phyloP scores from a whole-genome alignment of 1,140 invertebrate species.

The Campoletis sonorensis region DNA sequence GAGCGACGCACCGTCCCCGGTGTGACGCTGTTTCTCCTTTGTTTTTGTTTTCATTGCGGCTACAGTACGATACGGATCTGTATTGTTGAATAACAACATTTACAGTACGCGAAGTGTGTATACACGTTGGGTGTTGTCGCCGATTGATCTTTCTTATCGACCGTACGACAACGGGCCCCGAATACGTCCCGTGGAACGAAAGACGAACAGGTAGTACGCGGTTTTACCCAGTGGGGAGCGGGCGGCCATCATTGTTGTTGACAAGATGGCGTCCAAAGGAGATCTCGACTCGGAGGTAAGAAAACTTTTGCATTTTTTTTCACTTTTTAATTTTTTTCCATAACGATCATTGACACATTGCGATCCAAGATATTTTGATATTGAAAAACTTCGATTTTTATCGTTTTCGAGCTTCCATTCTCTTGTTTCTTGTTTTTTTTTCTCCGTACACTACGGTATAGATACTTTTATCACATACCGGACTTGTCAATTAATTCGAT shows the following conservation, averaged over 20 bases:
- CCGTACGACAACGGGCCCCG: not conserved
- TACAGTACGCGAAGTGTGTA: not conserved
- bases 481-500: too few species aligned
- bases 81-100: not conserved
- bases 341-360: too few species aligned
- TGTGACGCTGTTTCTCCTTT: conserved; percentile 20
- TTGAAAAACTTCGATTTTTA: too few species aligned
- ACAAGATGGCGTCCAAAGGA: conserved; percentile 74
- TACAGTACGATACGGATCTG: not conserved
- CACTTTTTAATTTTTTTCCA: not conserved
- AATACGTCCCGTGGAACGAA: not conserved
- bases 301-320: conserved; percentile 33
- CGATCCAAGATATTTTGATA: too few species aligned
- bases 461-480: too few species aligned
- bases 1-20: conserved; percentile 26
- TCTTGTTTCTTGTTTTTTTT: too few species aligned
- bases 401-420: too few species aligned
- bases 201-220: conserved; percentile 56
- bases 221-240: not conserved
- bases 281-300: conserved; percentile 71
- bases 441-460: too few species aligned
- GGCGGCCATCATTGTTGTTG: conserved; percentile 66
- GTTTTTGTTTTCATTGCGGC: not conserved
- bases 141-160: too few species aligned
- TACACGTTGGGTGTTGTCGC: too few species aligned